Evolutionary conservation across 2,797 vertebrate genomes (phyloP).

Genomic region (Bucorvus abyssinicus): DNA sequence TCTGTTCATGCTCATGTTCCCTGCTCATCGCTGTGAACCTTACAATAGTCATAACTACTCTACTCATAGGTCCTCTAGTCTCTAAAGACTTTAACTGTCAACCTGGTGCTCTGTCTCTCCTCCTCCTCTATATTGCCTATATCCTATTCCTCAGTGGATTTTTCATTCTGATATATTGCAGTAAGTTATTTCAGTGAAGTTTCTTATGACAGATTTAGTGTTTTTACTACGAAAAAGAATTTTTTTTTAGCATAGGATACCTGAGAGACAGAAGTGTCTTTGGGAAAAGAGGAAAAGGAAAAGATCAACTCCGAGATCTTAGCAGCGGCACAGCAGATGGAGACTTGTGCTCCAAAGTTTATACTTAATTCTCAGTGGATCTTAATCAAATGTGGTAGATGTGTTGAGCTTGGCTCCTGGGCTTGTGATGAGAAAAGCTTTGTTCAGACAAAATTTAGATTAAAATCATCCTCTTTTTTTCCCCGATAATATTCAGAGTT

Average conservation of each 20-base stretch:
- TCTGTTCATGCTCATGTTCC: background rate
- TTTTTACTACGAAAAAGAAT: background rate
- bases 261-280: background rate
- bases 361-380: background rate
- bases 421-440: background rate
- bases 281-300: background rate
- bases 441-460: background rate
- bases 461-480: background rate
- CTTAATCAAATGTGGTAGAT: background rate
- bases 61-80: background rate
- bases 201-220: background rate
- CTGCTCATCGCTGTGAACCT: background rate
- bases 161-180: background rate
- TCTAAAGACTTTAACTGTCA: background rate
- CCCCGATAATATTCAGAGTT: background rate
- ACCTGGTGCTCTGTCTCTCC: background rate
- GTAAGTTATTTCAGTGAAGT: background rate
- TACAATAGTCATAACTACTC: background rate
- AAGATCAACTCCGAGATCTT: background rate
- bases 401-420: background rate
- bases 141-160: background rate
- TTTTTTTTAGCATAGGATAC: background rate
- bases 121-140: background rate
- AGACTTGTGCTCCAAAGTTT: background rate
- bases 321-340: background rate